Evolutionary conservation across 1,140 invertebrate genomes (phyloP).

Genomic region (Micrasema minimum): DNA sequence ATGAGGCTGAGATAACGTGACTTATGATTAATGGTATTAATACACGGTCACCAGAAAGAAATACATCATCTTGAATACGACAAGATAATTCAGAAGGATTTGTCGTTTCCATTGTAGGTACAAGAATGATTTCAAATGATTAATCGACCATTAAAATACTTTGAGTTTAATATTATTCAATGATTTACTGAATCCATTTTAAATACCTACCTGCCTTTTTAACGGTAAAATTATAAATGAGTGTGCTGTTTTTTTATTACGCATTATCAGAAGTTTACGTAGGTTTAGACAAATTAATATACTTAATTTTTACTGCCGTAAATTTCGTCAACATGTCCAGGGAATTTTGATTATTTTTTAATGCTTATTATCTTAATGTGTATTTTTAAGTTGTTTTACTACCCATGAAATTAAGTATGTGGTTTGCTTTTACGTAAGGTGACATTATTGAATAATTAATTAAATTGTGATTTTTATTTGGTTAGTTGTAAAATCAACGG

Average conservation of each 20-base stretch:
- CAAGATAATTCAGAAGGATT: conserved; percentile 39
- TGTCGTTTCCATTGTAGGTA: conserved; percentile 33
- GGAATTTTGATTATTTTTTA: too few relatives aligned
- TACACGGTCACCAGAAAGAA: conserved; percentile 36
- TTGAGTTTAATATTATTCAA: conserved; percentile 5
- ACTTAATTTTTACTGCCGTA: not conserved
- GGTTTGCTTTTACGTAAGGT: too few relatives aligned
- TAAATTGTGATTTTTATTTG: too few relatives aligned
- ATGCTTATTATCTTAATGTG: too few relatives aligned
- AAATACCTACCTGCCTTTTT: not conserved
- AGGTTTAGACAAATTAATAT: not conserved
- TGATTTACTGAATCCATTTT: conserved; percentile 1
- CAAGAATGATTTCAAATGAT: conserved; percentile 22
- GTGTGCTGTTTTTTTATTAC: not conserved
- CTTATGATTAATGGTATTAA: conserved; percentile 39
- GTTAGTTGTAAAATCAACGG: too few relatives aligned
- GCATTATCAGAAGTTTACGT: conserved; percentile 1
- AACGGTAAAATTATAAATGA: not conserved
- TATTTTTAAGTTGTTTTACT: too few relatives aligned
- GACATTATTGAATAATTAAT: too few relatives aligned
- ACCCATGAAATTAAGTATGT: too few relatives aligned
- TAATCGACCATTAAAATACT: conserved; percentile 29
- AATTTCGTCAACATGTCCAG: too few relatives aligned
- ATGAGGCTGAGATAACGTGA: conserved; percentile 19
- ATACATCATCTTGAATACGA: conserved; percentile 32